A percentile compares a stretch with the other conserved stretches of the same genome.
Conservation (phyloP, 2,113 vertebrate species). For the Scalopus aquaticus region DNA sequence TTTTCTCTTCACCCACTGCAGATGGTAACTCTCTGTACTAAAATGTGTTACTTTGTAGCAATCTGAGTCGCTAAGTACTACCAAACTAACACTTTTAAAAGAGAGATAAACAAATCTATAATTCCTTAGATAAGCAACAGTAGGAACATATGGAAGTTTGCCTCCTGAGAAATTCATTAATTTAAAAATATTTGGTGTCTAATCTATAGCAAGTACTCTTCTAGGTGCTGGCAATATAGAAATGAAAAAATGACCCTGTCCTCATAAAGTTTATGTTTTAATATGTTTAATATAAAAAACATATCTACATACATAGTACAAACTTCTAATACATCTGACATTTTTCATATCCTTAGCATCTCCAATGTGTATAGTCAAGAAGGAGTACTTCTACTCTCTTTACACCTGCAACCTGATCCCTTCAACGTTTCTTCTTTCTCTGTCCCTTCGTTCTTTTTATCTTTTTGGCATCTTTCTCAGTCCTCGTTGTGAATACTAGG, state of each 20-base stretch:
- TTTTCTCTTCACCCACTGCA: not conserved
- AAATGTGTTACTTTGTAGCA: not conserved
- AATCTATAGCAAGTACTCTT: not conserved
- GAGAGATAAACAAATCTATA: not conserved
- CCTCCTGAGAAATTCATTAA: not conserved
- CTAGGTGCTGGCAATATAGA: not conserved
- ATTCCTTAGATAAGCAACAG: not conserved
- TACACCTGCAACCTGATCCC: not conserved
- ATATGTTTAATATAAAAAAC: not conserved
- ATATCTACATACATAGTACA: not conserved
- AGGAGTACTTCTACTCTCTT: not conserved
- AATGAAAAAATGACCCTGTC: not conserved
- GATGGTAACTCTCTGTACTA: not conserved
- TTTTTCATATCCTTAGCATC: not conserved
- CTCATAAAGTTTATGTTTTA: not conserved
- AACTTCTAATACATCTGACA: not conserved
- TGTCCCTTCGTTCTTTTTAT: not conserved
- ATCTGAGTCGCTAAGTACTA: slow-evolving; percentile 9
- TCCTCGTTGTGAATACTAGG: not conserved
- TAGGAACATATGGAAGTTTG: not conserved
- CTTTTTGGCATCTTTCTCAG: not conserved
- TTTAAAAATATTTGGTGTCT: not conserved
- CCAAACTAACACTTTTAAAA: slow-evolving; percentile 14
- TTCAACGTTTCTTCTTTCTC: not conserved
- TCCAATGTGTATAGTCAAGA: not conserved